Conservation (phyloP, 2,888 invertebrate species). For the Lumbricus terrestris region DNA sequence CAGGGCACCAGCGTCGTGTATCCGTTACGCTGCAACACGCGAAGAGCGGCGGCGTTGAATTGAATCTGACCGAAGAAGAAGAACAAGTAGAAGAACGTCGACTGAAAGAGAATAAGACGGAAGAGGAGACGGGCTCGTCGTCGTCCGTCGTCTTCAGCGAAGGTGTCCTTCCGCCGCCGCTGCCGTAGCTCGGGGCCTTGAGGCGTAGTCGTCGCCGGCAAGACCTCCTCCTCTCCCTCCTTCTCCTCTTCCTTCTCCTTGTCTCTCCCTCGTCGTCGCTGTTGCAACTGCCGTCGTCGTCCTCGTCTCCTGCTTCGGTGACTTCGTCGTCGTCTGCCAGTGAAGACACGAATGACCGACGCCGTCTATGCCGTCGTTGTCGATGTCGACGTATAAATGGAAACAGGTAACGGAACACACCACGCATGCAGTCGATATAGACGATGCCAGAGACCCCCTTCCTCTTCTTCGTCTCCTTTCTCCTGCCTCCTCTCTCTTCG, state of each 20-base stretch:
- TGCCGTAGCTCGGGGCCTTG: no score
- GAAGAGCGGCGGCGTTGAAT: not conserved
- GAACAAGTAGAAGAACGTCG: not conserved
- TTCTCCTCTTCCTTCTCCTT: not conserved
- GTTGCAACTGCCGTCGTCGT: no score
- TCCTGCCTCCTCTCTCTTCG: no score
- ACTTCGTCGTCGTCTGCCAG: not conserved
- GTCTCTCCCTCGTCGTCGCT: not conserved
- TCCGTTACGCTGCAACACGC: not conserved
- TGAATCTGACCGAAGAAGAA: not conserved
- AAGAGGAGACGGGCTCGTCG: not conserved
- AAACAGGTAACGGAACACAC: not conserved
- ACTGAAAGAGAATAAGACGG: no score
- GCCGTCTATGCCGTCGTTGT: no score
- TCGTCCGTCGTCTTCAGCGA: no score
- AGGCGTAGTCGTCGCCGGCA: not conserved
- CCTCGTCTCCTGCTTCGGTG: not conserved
- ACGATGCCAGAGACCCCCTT: not conserved
- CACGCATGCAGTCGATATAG: not conserved
- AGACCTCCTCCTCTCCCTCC: no score
- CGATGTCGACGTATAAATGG: slow-evolving; percentile 3
- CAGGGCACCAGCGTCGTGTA: not conserved
- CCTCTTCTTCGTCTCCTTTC: not conserved
- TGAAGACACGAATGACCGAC: not conserved
- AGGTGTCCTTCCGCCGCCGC: not conserved